Percentiles rank a stretch among this genome's conserved stretches.
phyloP scores from a whole-genome alignment of 1,140 invertebrate genomes.

The Drosophila arawakana region DNA sequence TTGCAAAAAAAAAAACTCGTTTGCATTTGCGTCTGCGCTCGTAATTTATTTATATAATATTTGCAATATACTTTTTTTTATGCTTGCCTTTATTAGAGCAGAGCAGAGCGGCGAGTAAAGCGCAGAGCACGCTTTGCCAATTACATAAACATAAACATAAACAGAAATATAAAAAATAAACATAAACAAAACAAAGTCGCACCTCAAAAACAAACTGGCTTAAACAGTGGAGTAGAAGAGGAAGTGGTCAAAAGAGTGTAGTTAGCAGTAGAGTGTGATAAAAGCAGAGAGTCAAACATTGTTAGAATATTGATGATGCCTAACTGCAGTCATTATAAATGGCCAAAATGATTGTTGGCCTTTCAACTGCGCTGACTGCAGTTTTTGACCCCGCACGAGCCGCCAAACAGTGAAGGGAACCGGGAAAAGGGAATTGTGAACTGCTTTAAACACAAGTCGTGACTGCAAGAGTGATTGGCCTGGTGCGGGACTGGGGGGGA shows the following conservation, averaged over 20 bases:
- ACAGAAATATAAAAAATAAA: constrained; percentile 47
- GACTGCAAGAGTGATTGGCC: constrained; percentile 19
- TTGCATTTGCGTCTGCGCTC: constrained; percentile 71
- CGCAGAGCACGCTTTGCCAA: constrained; percentile 70
- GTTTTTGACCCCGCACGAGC: constrained; percentile 74
- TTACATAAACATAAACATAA: constrained; percentile 76
- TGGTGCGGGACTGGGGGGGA: background rate
- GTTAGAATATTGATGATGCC: constrained; percentile 66
- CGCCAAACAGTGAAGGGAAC: constrained; percentile 43
- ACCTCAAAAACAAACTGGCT: constrained; percentile 54
- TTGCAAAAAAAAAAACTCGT: constrained; percentile 67
- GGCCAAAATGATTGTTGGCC: constrained; percentile 45
- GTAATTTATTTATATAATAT: constrained; percentile 78
- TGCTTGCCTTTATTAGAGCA: constrained; percentile 63
- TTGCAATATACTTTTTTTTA: constrained; percentile 60
- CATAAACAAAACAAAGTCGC: constrained; percentile 73
- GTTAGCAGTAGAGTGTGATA: constrained; percentile 57
- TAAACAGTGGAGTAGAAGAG: constrained; percentile 17
- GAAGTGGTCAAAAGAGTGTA: constrained; percentile 19
- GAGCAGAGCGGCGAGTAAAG: constrained; percentile 1
- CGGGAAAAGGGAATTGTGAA: background rate
- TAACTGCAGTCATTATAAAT: constrained; percentile 11
- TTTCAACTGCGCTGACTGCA: constrained; percentile 61
- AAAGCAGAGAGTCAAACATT: constrained; percentile 74
- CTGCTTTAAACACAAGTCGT: constrained; percentile 45